Evolutionary conservation across 23 tunicate species (phyloP), one percentile per base, ranked within the genome.

Genomic region (Clavelina lepadiformis): DNA sequence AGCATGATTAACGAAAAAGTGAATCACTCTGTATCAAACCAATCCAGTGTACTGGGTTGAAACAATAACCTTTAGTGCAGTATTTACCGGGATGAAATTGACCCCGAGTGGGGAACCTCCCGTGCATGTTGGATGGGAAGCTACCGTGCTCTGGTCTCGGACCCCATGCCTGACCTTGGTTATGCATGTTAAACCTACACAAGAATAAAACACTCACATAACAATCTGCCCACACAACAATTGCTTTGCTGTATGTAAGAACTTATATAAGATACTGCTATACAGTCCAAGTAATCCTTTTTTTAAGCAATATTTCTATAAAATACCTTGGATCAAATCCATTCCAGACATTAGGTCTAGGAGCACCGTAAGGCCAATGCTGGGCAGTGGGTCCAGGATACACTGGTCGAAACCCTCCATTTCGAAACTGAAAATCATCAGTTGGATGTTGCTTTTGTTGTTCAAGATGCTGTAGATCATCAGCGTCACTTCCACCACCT

Each of bases 401-500:
- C 2, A 46, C 35, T 11, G 72, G 72, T 3, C 72, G 56, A 28
- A 66, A 66, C 2, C 18, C 19, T 26, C 57, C 36, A 46, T 27
- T 46, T 46, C 57, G 27, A 36, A 66, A 66, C 15, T 23, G 26
- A 56, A 66, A 46, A 3, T 66, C 72, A 22, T 56, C 38, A 46
- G 46, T 36, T 26, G 72, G 72, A 66, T 25, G 72, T 66, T 24
- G 72, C 56, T 66, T 66, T 26, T 36, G 5, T 2, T 26, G 22
- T 3, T 46, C 27, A 18, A 69, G 61, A 18, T 41, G 8, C 2
- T 44, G 63, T 15, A 38, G 38, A 2, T 44, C 66, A 6, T 72
- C 51, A 35, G 57, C 77, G 21, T 54, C 41, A 1, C 57, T 68
- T 24, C 91, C 75, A 18, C 78, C 91, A 31, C 91, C 93, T 25